Percentiles rank a stretch among this genome's conserved stretches.
Conservation (phyloP, 2,797 vertebrate species). For the Epinephelus malabaricus region DNA sequence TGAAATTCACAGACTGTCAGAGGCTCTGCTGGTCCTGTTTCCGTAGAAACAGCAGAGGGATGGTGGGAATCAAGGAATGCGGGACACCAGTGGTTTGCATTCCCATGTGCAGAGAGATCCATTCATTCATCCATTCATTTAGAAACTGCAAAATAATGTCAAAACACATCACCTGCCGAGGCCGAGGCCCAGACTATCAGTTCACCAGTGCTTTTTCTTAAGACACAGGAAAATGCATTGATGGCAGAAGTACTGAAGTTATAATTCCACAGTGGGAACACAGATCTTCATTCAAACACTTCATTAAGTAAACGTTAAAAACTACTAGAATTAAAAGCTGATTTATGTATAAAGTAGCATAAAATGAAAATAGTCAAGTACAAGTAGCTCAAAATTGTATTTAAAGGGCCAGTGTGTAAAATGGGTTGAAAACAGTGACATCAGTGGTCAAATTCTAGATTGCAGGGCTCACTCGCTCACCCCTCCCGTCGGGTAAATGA, state of each 20-base stretch:
- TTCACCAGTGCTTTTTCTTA: neutral
- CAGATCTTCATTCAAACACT: too few relatives aligned
- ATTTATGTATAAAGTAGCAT: too few relatives aligned
- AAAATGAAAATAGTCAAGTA: too few relatives aligned
- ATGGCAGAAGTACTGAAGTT: neutral
- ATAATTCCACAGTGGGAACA: too few relatives aligned
- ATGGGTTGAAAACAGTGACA: too few relatives aligned
- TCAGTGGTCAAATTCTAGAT: too few relatives aligned
- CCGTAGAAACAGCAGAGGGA: conserved; percentile 65
- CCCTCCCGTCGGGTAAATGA: too few relatives aligned
- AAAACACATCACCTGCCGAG: conserved; percentile 15
- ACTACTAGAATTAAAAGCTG: too few relatives aligned
- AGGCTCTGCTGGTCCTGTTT: conserved; percentile 52
- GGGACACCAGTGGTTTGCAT: conserved; percentile 40
- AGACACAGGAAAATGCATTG: neutral
- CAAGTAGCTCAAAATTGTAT: too few relatives aligned
- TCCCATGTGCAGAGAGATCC: conserved; percentile 42
- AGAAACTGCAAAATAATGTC: neutral
- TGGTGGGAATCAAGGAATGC: conserved; percentile 61
- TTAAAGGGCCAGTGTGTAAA: too few relatives aligned
- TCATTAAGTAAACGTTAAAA: too few relatives aligned
- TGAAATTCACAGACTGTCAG: conserved; percentile 66
- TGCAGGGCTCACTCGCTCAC: too few relatives aligned
- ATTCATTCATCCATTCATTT: conserved; percentile 38
- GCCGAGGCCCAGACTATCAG: neutral